Evolutionary conservation across 2,888 invertebrate species (phyloP), one percentile per base, ranked within the genome.

Genomic region (Andrena haemorrhoa): DNA sequence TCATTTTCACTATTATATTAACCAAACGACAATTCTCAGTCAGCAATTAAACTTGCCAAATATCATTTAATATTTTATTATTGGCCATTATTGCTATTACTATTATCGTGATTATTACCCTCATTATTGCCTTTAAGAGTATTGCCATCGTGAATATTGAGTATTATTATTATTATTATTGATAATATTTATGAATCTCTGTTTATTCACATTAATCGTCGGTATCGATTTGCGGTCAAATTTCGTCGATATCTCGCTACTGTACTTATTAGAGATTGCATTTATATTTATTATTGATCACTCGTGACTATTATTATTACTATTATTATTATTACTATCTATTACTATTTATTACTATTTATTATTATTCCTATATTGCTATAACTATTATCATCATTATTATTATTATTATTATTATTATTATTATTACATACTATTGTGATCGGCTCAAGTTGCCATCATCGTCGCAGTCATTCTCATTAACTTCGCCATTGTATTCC

Each of bases 121-220:
- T 35, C 81, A 82, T 74, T 75, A 85, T 82, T 83, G 68, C 79
- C 75, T 85, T 88, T 82, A 82, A 82, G 74, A 83, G 83, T 89
- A 88, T 88, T 75, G 75, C 79, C 69, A 83, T 85, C 69, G 85
- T 81, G 76, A 82, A 86, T 89, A 89, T 88, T 77, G 86, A 88
- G 88, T 89, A 85, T 85, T 88, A 88, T 66, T 88, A 88, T 83
- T 76, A 75, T 65, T 79, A 84, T 86, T 86, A 81, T 86, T 86
- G 81, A 72, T 83, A 85, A 88, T 88, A 89, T 79, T 76, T 83
- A 77, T 75, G 41, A 68, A 79, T 69, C 64, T 61, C 31, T 56
- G 74, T 82, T 78, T 73, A 74, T 64, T 58, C n/a, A 75, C 16
- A 60, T 41, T 49, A 56, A 49, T 60, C 12, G 8, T 20, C 35